phyloP scores from a whole-genome alignment of 2,888 invertebrate species.

The Pseudococcus jackbeardsleyi region DNA sequence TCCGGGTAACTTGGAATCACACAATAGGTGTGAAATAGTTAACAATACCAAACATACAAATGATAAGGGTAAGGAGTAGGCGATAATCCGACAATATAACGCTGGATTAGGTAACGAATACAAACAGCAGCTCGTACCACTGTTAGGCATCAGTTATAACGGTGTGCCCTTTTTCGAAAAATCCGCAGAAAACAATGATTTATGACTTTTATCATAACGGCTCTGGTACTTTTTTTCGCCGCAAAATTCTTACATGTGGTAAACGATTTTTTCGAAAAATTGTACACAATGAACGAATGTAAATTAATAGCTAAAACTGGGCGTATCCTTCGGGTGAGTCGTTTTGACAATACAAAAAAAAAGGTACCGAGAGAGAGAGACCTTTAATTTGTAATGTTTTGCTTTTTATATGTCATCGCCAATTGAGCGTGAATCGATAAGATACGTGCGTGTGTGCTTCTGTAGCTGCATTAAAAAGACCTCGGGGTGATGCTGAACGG shows the following conservation, averaged over 20 bases:
- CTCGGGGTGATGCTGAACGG: neutral
- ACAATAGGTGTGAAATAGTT: slow-evolving; percentile 16
- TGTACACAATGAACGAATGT: slow-evolving; percentile 39
- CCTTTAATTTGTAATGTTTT: slow-evolving; percentile 49
- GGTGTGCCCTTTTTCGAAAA: slow-evolving; percentile 20
- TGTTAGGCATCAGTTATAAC: neutral
- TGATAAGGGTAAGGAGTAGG: neutral
- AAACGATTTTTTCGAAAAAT: slow-evolving; percentile 38
- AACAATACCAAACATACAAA: neutral
- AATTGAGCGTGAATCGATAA: slow-evolving; percentile 55
- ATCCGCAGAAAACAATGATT: slow-evolving; percentile 44
- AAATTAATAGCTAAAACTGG: slow-evolving; percentile 45
- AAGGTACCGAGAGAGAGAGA: neutral
- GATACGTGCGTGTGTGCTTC: neutral
- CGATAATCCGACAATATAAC: neutral
- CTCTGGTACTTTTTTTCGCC: neutral
- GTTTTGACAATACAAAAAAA: slow-evolving; percentile 18
- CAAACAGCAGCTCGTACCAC: neutral
- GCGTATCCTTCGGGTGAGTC: slow-evolving; percentile 11
- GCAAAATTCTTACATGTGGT: neutral
- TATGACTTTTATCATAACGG: slow-evolving; percentile 51
- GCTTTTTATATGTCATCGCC: slow-evolving; percentile 58
- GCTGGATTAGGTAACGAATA: neutral
- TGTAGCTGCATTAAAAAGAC: neutral
- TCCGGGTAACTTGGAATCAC: neutral